Conservation (phyloP, 53 echinoderm and acorn worm species). For the Stichopus horrens region DNA sequence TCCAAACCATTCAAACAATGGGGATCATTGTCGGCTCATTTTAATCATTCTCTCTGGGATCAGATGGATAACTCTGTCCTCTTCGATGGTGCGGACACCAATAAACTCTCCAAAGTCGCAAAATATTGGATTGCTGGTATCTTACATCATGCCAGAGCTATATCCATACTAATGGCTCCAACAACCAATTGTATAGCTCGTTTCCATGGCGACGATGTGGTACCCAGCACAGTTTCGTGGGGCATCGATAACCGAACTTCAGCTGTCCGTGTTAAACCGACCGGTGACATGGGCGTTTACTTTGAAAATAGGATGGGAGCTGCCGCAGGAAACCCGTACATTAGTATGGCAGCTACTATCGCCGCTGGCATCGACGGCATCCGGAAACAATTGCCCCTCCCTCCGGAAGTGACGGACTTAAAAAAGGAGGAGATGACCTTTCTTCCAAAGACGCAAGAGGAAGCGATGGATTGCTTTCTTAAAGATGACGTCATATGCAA, state of each 20-base stretch:
- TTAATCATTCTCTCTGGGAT: constrained; percentile 61
- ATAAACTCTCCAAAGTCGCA: constrained; percentile 45
- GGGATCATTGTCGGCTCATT: constrained; percentile 42
- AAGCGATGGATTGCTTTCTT: constrained; percentile 43
- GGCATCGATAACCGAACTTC: constrained; percentile 52
- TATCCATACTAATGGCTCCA: constrained; percentile 49
- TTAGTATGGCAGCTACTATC: constrained; percentile 49
- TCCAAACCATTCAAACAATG: constrained; percentile 38
- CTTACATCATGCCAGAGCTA: constrained; percentile 44
- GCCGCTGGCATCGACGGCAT: constrained; percentile 58
- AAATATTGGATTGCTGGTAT: constrained; percentile 59
- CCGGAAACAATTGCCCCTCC: constrained; percentile 46
- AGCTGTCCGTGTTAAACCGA: constrained; percentile 38
- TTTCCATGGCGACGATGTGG: constrained; percentile 29
- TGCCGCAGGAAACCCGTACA: constrained; percentile 54
- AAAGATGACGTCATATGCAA: constrained; percentile 50
- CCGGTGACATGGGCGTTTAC: constrained; percentile 47
- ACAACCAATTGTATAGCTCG: constrained; percentile 47
- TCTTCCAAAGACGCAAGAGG: constrained; percentile 26
- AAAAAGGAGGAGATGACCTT: constrained; percentile 16
- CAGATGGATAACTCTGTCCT: constrained; percentile 37
- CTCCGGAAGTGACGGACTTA: constrained; percentile 25
- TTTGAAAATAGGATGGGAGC: constrained; percentile 56
- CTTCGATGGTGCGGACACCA: constrained; percentile 14
- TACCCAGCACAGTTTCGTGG: constrained; percentile 40